phyloP scores from a whole-genome alignment of 1,140 invertebrate species.

The Lasaia peninsularis region DNA sequence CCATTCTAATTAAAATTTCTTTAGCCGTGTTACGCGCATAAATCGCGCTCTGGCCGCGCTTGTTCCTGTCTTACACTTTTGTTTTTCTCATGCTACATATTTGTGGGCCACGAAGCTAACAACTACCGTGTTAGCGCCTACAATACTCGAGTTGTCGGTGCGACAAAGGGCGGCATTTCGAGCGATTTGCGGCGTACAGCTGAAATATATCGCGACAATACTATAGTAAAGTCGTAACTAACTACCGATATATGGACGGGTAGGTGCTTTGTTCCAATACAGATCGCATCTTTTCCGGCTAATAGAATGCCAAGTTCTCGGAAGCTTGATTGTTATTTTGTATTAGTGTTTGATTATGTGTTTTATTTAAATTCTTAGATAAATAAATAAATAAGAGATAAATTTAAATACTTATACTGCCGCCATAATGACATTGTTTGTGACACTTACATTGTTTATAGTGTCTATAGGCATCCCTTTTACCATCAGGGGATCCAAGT shows the following conservation, averaged over 20 bases:
- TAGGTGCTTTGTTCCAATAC: conserved; percentile 46
- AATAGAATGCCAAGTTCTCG: conserved; percentile 41
- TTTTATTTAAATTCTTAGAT: too few relatives aligned
- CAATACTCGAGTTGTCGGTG: conserved; percentile 55
- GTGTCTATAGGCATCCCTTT: too few relatives aligned
- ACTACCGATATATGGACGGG: conserved; percentile 52
- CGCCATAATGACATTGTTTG: too few relatives aligned
- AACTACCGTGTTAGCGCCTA: conserved; percentile 49
- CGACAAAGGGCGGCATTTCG: conserved; percentile 47
- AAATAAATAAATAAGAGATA: too few relatives aligned
- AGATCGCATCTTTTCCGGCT: conserved; percentile 65
- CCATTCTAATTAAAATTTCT: conserved; percentile 73
- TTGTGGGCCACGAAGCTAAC: conserved; percentile 58
- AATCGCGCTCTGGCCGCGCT: conserved; percentile 41
- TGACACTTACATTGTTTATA: too few relatives aligned
- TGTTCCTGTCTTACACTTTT: conserved; percentile 47
- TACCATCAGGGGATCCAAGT: too few relatives aligned
- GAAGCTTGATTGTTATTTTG: conserved; percentile 16
- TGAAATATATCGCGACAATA: conserved; percentile 63
- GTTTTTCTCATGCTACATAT: conserved; percentile 65
- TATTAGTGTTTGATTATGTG: conserved; percentile 4
- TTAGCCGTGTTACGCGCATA: conserved; percentile 52
- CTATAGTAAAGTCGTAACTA: conserved; percentile 48
- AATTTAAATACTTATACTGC: too few relatives aligned
- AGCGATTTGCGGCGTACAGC: conserved; percentile 53